phyloP scores from a whole-genome alignment of 1,140 invertebrate genomes.

The Drosophila carrolli region DNA sequence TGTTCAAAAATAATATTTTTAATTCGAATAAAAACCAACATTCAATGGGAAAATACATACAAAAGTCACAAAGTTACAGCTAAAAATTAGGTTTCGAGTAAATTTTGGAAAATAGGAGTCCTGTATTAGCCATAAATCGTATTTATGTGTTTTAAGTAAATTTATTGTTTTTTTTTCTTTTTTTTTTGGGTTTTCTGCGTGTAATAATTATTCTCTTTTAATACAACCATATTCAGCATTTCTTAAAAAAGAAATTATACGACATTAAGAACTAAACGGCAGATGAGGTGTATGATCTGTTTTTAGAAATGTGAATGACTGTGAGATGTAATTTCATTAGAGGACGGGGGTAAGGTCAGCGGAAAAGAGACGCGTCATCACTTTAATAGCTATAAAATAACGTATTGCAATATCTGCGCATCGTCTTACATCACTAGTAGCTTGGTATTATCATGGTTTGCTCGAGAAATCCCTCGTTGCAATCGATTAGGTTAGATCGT shows the following conservation, averaged over 20 bases:
- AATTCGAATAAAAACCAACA: constrained; percentile 72
- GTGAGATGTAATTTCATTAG: constrained; percentile 68
- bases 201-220: constrained; percentile 19
- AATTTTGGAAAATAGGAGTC: constrained; percentile 51
- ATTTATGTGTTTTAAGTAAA: constrained; percentile 32
- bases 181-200: constrained; percentile 19
- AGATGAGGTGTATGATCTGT: constrained; percentile 33
- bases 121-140: constrained; percentile 37
- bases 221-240: constrained; percentile 74
- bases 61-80: constrained; percentile 56
- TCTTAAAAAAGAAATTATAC: constrained; percentile 65
- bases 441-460: constrained; percentile 54
- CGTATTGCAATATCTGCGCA: constrained; percentile 72
- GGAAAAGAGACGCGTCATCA: constrained; percentile 43
- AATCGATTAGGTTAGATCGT: constrained; percentile 42
- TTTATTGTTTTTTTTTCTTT: constrained; percentile 33
- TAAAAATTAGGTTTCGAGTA: constrained; percentile 36
- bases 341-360: constrained; percentile 60
- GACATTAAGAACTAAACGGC: constrained; percentile 66
- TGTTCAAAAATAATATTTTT: constrained; percentile 52
- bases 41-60: constrained; percentile 64
- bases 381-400: constrained; percentile 62
- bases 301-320: constrained; percentile 36
- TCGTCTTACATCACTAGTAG: constrained; percentile 67
- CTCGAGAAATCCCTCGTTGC: constrained; percentile 44